phyloP scores from a whole-genome alignment of 2,888 invertebrate genomes.

The Aradus depressus region DNA sequence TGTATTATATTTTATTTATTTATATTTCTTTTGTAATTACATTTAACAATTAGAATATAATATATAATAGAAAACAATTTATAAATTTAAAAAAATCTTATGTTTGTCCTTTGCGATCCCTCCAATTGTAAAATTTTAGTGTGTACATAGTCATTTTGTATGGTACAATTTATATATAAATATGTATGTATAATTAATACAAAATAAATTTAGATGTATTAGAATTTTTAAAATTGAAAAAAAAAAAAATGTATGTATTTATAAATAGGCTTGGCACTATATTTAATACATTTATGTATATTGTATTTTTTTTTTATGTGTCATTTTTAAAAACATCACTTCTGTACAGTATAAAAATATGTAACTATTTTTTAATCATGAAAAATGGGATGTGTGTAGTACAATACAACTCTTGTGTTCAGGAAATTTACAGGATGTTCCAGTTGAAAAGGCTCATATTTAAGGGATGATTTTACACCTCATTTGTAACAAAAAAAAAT shows the following conservation, averaged over 20 bases:
- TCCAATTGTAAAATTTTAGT: slow-evolving; percentile 26
- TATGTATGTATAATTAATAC: slow-evolving; percentile 10
- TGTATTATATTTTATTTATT: neutral
- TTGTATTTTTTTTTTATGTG: slow-evolving; percentile 1
- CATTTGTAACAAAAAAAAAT: too few relatives aligned
- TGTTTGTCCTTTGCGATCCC: slow-evolving; percentile 24
- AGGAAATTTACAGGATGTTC: too few relatives aligned
- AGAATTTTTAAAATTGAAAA: neutral
- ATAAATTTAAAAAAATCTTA: too few relatives aligned
- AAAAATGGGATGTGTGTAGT: slow-evolving; percentile 13
- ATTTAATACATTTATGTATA: neutral
- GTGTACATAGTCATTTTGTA: slow-evolving; percentile 25
- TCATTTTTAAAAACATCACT: slow-evolving; percentile 12
- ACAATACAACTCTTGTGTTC: too few relatives aligned
- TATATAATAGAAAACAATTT: too few relatives aligned
- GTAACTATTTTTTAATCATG: neutral
- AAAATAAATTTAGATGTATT: slow-evolving; percentile 13
- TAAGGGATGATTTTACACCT: too few relatives aligned
- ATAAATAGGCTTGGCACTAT: slow-evolving; percentile 15
- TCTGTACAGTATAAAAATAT: slow-evolving; percentile 13
- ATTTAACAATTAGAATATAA: too few relatives aligned
- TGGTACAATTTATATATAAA: slow-evolving; percentile 20
- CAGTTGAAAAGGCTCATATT: too few relatives aligned
- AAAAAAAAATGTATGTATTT: too few relatives aligned
- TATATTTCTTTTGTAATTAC: neutral